Evolutionary conservation across 2,888 invertebrate genomes (phyloP).

Genomic region (Drosophila borealis): DNA sequence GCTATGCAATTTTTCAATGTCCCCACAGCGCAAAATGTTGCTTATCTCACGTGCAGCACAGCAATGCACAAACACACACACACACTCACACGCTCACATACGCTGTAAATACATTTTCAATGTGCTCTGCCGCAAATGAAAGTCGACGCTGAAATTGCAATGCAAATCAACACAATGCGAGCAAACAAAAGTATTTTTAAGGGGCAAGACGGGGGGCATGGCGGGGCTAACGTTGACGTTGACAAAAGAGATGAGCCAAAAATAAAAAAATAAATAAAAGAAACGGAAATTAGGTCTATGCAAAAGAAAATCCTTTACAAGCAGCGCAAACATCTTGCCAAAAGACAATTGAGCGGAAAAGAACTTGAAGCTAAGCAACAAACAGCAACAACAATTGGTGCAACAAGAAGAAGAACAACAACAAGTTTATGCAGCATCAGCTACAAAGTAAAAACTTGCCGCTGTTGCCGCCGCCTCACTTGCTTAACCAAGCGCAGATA

Average conservation of each 20-base stretch:
- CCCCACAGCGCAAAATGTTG: conserved; percentile 37
- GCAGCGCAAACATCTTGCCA: conserved; percentile 19
- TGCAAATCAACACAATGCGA: conserved; percentile 24
- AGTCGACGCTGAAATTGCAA: conserved; percentile 32
- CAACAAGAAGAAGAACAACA: not conserved
- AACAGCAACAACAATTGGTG: conserved; percentile 1
- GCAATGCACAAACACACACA: conserved; percentile 5
- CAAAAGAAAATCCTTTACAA: conserved; percentile 11
- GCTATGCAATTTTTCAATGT: conserved; percentile 53
- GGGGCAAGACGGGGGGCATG: conserved; percentile 11
- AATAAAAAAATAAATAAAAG: not conserved
- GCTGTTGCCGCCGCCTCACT: conserved; percentile 46
- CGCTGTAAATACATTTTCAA: conserved; percentile 18
- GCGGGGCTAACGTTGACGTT: conserved; percentile 8
- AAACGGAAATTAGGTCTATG: conserved; percentile 1
- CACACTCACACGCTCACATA: not conserved
- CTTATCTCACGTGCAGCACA: conserved; percentile 71
- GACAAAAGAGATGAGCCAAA: conserved; percentile 17
- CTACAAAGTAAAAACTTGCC: not conserved
- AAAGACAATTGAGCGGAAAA: conserved; percentile 61
- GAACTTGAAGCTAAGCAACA: conserved; percentile 27
- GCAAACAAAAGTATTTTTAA: conserved; percentile 4
- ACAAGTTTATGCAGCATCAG: conserved; percentile 5
- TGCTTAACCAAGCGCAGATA: conserved; percentile 81
- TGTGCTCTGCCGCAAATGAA: conserved; percentile 29